Base-by-base conservation (phyloP, 2,888 invertebrate genomes). In the Mesochorus sp. region DNA sequence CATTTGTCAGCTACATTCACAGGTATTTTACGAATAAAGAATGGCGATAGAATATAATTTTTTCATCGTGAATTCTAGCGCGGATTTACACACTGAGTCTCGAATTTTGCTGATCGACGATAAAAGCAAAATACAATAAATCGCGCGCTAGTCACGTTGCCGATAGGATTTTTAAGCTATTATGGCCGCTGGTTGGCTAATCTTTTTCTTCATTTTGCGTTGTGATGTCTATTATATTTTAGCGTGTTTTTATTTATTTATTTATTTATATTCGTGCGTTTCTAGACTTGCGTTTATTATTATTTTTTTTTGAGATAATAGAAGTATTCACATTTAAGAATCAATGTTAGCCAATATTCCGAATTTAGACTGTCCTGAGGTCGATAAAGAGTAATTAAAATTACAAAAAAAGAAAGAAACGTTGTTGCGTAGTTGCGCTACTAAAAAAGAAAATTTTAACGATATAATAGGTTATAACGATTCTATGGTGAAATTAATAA, bases 361-460 rank as follows among this genome's bases (percentile, higher is more conserved):
- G 68, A 64, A 62, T 68, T 68, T 51, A 68, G n/a, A 59, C 44
- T 55, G 42, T n/a, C 59, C 44, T 31, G 31, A 28, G 49, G 12
- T 66, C 39, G 44, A 72, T 59, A 61, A 17, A 59, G 49, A 49
- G 67, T 72, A 55, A 74, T 72, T 53, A 47, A 61, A 61, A 44
- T 68, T 76, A 62, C n/a, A 62, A 37, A 73, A 34, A 83, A 59
- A 73, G 64, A 76, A 79, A 80, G 81, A 79, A 78, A 81, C 86
- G 81, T 85, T 84, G 85, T 86, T 87, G 84, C 78, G 68, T 87
- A 83, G 82, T 78, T 82, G 84, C 84, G 86, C 83, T 59, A 70
- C 64, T 64, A 19, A 64, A 17, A 12, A 53, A 80, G 61, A 44
- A 85, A 83, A 83, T 85, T 86, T 81, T 86, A 86, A 82, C 55